Conservation (phyloP, 2,113 vertebrate genomes). For the Oreocharis arfaki region DNA sequence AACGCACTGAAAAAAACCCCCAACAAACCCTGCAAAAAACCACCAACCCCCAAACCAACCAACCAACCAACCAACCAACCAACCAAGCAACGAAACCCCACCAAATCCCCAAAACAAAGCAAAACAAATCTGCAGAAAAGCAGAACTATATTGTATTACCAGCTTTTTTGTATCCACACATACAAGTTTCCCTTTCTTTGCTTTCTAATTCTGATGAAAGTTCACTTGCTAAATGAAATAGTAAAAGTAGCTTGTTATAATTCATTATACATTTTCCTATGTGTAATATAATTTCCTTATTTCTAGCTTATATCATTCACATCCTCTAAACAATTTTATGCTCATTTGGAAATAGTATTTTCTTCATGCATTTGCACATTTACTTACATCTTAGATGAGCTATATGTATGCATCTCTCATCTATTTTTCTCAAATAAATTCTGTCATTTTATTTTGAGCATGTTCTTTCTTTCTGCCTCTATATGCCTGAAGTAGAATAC, state of each 20-base stretch:
- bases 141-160: background rate
- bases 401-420: background rate
- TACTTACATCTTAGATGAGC: background rate
- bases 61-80: background rate
- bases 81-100: background rate
- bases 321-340: background rate
- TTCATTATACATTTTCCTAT: background rate
- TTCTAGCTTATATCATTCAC: background rate
- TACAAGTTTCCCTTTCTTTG: constrained; percentile 7
- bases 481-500: background rate
- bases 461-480: background rate
- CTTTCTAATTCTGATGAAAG: constrained; percentile 19
- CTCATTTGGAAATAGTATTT: background rate
- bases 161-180: background rate
- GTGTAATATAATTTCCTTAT: background rate
- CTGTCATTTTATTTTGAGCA: background rate
- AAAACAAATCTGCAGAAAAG: background rate
- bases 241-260: background rate
- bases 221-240: background rate
- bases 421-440: background rate
- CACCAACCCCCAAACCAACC: background rate
- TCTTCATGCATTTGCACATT: background rate
- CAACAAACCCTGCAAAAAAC: background rate
- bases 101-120: background rate
- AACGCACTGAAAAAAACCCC: background rate